A percentile compares a stretch with the other conserved stretches of the same genome.
These are phyloP conservation scores for Blastomussa wellsi DNA, from an alignment of 92 coral and sea anemone genomes.

Conservation along the genomic window DNA sequence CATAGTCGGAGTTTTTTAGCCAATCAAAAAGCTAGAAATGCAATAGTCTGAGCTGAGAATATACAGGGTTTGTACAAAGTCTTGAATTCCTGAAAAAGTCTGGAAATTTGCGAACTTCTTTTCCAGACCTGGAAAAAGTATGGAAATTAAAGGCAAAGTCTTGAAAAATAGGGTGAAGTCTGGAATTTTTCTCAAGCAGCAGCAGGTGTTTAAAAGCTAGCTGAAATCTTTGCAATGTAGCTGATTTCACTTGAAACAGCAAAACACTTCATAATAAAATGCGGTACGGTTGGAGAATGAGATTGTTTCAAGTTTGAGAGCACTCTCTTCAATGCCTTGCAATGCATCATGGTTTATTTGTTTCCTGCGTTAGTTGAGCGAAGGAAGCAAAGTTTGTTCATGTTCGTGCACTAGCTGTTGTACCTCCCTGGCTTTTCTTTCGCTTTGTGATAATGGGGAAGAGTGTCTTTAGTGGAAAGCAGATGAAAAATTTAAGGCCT, in stretches of 20 bases:
- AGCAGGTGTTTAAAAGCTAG: conserved; percentile 27
- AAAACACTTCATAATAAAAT: conserved; percentile 17
- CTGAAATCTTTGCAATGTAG: conserved; percentile 21
- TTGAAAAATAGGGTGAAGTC: conserved; percentile 16
- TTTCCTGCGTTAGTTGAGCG: conserved; percentile 27
- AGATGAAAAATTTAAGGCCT: too few relatives aligned
- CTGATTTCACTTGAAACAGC: conserved; percentile 25
- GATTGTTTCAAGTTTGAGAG: conserved; percentile 23
- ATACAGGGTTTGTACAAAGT: too few relatives aligned
- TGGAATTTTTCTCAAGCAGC: conserved; percentile 12
- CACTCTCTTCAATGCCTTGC: conserved; percentile 30
- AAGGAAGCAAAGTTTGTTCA: conserved; percentile 11
- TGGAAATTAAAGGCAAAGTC: conserved; percentile 13
- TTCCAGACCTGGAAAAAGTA: too few relatives aligned
- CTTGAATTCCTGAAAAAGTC: too few relatives aligned
- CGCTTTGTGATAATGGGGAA: conserved; percentile 24
- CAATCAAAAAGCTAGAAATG: too few relatives aligned
- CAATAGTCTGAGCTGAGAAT: too few relatives aligned
- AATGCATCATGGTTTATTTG: too few relatives aligned
- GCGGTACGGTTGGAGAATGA: conserved; percentile 33
- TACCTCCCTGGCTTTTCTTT: conserved; percentile 15
- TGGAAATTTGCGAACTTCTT: too few relatives aligned
- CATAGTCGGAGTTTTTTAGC: too few relatives aligned
- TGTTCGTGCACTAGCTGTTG: conserved; percentile 20
- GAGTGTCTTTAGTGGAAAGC: conserved; percentile 34